Evolutionary conservation across 2,888 invertebrate species (phyloP).

Genomic region (Scaptodrosophila latifasciaeformis): DNA sequence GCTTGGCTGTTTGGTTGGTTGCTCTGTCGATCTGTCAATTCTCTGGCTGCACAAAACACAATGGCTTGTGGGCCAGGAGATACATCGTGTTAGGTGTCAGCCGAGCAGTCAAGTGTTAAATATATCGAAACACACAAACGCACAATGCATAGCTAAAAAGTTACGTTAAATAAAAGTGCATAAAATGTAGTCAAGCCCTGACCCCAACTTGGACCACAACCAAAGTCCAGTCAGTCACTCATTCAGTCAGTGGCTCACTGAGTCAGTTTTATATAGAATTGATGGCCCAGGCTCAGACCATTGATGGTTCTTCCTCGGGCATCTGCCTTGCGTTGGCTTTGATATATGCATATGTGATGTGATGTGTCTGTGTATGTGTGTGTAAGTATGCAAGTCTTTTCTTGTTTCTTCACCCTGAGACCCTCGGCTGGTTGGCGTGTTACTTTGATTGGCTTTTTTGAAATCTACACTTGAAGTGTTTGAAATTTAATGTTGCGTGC

Average conservation of each 20-base stretch:
- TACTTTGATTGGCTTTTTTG: constrained; percentile 47
- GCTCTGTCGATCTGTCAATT: background rate
- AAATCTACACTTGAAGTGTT: constrained; percentile 51
- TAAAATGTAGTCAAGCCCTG: constrained; percentile 42
- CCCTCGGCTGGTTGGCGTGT: constrained; percentile 7
- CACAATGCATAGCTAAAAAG: too few relatives aligned
- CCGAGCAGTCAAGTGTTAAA: constrained; percentile 65
- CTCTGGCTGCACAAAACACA: constrained; percentile 20
- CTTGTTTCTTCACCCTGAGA: constrained; percentile 19
- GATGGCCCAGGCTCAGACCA: constrained; percentile 31
- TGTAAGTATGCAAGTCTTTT: background rate
- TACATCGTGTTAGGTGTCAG: constrained; percentile 60
- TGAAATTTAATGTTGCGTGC: constrained; percentile 38
- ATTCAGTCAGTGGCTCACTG: constrained; percentile 11
- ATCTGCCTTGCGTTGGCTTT: constrained; percentile 7
- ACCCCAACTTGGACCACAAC: constrained; percentile 13
- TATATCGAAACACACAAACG: constrained; percentile 35
- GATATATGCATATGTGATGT: constrained; percentile 5
- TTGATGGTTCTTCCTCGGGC: constrained; percentile 25
- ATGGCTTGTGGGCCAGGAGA: constrained; percentile 39
- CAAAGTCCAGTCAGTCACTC: constrained; percentile 43
- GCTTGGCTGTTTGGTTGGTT: background rate
- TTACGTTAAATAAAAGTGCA: constrained; percentile 65
- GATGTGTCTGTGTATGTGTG: background rate
- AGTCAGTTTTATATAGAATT: constrained; percentile 47